A percentile compares a stretch with the other conserved stretches of the same genome.
phyloP scores from a whole-genome alignment of 2,888 invertebrate genomes.

The Lithophane ornitopus region DNA sequence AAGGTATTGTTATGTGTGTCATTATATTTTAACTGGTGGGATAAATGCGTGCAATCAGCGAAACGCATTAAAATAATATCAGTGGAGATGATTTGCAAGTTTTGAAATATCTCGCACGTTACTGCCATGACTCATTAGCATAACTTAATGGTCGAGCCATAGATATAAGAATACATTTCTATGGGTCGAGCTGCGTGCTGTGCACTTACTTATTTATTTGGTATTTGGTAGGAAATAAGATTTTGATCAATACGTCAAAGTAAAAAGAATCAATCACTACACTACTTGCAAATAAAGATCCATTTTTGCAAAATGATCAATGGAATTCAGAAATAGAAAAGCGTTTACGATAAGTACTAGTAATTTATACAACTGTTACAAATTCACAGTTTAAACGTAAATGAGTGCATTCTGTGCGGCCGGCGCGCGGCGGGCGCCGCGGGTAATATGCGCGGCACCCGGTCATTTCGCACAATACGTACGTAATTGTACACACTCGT shows the following conservation, averaged over 20 bases:
- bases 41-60: constrained; percentile 27
- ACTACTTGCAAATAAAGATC: background rate
- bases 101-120: constrained; percentile 1
- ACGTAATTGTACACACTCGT: constrained; percentile 71
- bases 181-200: background rate
- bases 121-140: constrained; percentile 2
- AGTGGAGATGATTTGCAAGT: constrained; percentile 8
- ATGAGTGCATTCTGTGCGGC: constrained; percentile 10
- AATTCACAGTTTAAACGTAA: constrained; percentile 29
- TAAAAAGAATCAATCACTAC: background rate
- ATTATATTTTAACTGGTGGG: constrained; percentile 28
- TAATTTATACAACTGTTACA: constrained; percentile 27
- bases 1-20: constrained; percentile 26
- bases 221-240: background rate
- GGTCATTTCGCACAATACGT: constrained; percentile 75
- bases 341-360: constrained; percentile 13
- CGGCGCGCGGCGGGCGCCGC: constrained; percentile 1
- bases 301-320: background rate
- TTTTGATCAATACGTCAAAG: background rate
- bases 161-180: too few relatives aligned
- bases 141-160: background rate
- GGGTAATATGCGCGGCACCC: constrained; percentile 39
- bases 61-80: constrained; percentile 16
- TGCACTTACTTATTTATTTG: background rate
- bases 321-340: background rate